Evolutionary conservation across 2,113 vertebrate species (phyloP), one percentile per base, ranked within the genome.

Genomic region (Naja naja): DNA sequence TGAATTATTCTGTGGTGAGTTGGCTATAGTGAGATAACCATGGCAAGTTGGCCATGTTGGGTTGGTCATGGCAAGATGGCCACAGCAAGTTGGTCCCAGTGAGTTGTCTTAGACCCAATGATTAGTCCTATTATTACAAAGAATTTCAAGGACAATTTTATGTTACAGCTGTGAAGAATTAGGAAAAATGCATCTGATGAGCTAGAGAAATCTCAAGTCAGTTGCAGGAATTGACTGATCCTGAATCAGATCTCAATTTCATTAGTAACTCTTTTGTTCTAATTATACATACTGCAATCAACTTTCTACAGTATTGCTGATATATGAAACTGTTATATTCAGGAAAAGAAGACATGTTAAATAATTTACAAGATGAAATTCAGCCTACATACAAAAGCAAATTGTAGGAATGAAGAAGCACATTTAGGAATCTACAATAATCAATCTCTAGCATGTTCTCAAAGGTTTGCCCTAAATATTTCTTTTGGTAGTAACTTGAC

Each of bases 101-200:
- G 1, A 69, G 60, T 5, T 69, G 60, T n/a, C 30, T n/a, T 69
- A 64, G 27, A 64, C 27, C 60, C 60, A 10, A 74, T 12, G 88
- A 92, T 45, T 92, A 89, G 52, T 39, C 49, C 88, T 55, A 55
- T 92, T 45, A 49, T 58, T 92, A n/a, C 22, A 92, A 88, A 92
- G 20, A 9, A 92, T 92, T 6, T 92, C 53, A 52, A 54, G 34
- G 74, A 25, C 45, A 52, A 89, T 25, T 45, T 39, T 53, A 52
- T 54, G 23, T 58, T 11, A 18, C 25, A 89, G 30, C 4, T 74
- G n/a, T 74, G n/a, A 25, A 47, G 55, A 5, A 8, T 87, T n/a
- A 34, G 34, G 22, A 23, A 69, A 92, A 88, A 92, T 69, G n/a
- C n/a, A 69, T 53, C 22, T 8, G 27, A 30, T 53, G 49, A 30